A percentile compares a stretch with the other conserved stretches of the same genome.
Evolutionary conservation across 1,140 invertebrate genomes (phyloP).

Genomic region (Lycorma delicatula): DNA sequence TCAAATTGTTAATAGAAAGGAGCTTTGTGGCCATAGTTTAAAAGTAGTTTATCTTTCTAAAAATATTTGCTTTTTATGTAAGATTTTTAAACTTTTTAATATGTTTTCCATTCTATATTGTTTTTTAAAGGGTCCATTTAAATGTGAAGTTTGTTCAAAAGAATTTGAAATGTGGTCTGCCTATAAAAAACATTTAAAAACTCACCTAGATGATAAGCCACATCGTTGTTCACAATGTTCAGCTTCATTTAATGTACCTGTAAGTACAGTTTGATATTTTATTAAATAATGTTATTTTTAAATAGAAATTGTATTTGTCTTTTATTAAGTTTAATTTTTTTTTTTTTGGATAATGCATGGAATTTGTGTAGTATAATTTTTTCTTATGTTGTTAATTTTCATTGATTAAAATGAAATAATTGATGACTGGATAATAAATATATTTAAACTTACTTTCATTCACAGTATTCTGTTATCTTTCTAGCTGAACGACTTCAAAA

Average conservation of each 20-base stretch:
- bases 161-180: constrained; percentile 45
- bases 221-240: constrained; percentile 50
- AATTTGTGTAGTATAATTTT: too few species aligned
- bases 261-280: constrained; percentile 33
- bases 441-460: not conserved
- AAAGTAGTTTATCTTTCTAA: too few species aligned
- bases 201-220: constrained; percentile 54
- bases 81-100: too few species aligned
- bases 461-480: too few species aligned
- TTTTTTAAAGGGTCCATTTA: constrained; percentile 12
- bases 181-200: constrained; percentile 45
- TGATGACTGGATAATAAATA: not conserved
- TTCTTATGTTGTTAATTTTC: constrained; percentile 6
- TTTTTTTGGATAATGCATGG: too few species aligned
- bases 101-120: too few species aligned
- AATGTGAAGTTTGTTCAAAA: constrained; percentile 16
- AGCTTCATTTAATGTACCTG: constrained; percentile 52
- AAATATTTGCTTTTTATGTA: too few species aligned
- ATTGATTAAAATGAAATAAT: not conserved
- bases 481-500: too few species aligned
- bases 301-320: constrained; percentile 17
- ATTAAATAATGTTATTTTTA: constrained; percentile 1
- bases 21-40: too few species aligned
- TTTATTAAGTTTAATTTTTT: constrained; percentile 15
- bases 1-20: too few species aligned